Evolutionary conservation across 2,888 invertebrate species (phyloP), one percentile per base, ranked within the genome.

Genomic region (Limnephilus lunatus): DNA sequence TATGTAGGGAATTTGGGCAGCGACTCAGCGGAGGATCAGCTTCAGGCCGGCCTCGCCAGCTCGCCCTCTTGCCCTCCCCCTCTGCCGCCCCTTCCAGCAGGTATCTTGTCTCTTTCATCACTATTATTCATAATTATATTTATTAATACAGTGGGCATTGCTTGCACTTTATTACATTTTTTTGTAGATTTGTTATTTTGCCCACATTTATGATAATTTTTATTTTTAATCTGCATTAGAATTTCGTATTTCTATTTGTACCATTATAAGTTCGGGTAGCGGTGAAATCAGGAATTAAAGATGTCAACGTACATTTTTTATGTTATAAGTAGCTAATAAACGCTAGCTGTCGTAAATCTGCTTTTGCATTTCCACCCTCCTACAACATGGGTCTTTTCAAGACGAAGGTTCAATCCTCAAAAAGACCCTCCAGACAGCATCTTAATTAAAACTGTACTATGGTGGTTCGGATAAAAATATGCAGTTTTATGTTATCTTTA

Each of bases 11-110:
- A 68, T 89, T 89, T 89, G 89, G 87, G 32, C 48, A 89, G 12
- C 35, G 91, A n/a, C 82, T 89, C n/a, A 32, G 31, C 3, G 91
- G 89, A 48, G 25, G 82, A 9, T 31, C 87, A 32, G 81, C 82
- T 9, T 39, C 81, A 0, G 25, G 44, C 80, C 85, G 91, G n/a
- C 68, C 86, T 30, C 87, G 30, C 25, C 94, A 93, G 30, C 91
- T 92, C 35, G 93, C 93, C 19, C 32, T 93, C 19, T 44, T 92
- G 30, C 92, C 93, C 25, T 91, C 93, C 19, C 90, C 92, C 4
- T 85, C 93, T 68, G 85, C 82, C 91, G 19, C 68, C 68, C 35
- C 83, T 25, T 15, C 83, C 81, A 93, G 91, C 91, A 92, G 93
- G 94, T 68, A 32, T n/a, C 5, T 68, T 25, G 9, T 68, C 25